Evolutionary conservation across 2,797 vertebrate species (phyloP), one percentile per base, ranked within the genome.

Genomic region (Enteromius radiatus): DNA sequence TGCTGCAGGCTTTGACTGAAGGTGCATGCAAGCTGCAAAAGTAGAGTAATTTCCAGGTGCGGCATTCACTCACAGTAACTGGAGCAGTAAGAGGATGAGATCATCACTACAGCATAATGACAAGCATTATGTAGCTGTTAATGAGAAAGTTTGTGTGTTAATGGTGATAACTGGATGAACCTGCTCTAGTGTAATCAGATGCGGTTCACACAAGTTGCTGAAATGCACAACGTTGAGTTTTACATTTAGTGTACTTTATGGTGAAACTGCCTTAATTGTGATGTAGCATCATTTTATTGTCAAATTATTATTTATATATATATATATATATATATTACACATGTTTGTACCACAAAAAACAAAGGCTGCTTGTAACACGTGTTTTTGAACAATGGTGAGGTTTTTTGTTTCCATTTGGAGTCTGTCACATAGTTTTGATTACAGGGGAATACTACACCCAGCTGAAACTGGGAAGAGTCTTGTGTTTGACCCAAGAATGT

Each of bases 91-190:
- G 26, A 0, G 49, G 19, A 71, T 80, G 38, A 80, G 52, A 38
- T 70, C 26, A 47, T 61, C 2, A 6, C 31, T 70, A 9, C 19
- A 71, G 26, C 26, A 43, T 59, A 43, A 70, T 31, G 52, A 68
- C 19, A 68, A 80, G 65, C 26, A 6, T 45, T 23, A 80, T 80
- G 67, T 33, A 23, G 52, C 67, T 45, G 36, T 71, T 80, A 80
- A 80, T 71, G 52, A 80, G 78, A 28, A 70, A 31, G 78, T 59
- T 33, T 15, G 17, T 45, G 65, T 59, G 67, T 21, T 23, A 45
- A 17, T 80, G 47, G 17, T 69, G 38, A 71, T 71, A 80, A 80
- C 78, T 31, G 52, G 78, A 80, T 71, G 17, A 71, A 80, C 67
- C 67, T 31, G 67, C 38, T 80, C 19, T 31, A 19, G 14, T 31